These are phyloP conservation scores for Asteroscopus sphinx DNA, from an alignment of 2,888 invertebrate genomes.

Conservation along the genomic window DNA sequence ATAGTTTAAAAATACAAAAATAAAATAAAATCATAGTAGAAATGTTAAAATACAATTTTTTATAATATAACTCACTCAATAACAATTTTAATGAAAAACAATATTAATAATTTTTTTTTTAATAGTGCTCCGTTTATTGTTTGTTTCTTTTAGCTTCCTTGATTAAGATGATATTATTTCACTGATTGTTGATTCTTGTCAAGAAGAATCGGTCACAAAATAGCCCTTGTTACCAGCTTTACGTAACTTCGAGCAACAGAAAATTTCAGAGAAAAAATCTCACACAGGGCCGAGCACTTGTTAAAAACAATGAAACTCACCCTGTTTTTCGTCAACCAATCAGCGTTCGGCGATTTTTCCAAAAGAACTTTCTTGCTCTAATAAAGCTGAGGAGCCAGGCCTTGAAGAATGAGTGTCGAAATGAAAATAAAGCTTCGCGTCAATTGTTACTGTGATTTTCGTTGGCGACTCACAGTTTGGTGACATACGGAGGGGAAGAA, in stretches of 20 bases:
- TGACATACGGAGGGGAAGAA: conserved; percentile 22
- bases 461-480: conserved; percentile 29
- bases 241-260: not conserved
- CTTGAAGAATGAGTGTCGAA: conserved; percentile 52
- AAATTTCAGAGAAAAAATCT: conserved; percentile 4
- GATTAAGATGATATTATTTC: no score
- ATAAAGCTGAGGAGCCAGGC: conserved; percentile 31
- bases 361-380: conserved; percentile 35
- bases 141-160: no score
- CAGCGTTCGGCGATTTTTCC: conserved; percentile 30
- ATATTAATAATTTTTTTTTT: no score
- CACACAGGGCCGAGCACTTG: conserved; percentile 19
- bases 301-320: conserved; percentile 40
- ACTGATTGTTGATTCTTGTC: no score
- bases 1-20: no score
- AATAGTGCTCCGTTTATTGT: no score
- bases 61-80: no score
- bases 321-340: conserved; percentile 28
- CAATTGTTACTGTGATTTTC: conserved; percentile 57
- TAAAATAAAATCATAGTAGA: no score
- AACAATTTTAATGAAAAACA: no score
- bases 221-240: not conserved
- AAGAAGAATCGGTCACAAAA: no score
- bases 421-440: conserved; percentile 62
- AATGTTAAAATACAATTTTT: no score